phyloP scores from a whole-genome alignment of 1,140 invertebrate genomes.

The Mya arenaria region DNA sequence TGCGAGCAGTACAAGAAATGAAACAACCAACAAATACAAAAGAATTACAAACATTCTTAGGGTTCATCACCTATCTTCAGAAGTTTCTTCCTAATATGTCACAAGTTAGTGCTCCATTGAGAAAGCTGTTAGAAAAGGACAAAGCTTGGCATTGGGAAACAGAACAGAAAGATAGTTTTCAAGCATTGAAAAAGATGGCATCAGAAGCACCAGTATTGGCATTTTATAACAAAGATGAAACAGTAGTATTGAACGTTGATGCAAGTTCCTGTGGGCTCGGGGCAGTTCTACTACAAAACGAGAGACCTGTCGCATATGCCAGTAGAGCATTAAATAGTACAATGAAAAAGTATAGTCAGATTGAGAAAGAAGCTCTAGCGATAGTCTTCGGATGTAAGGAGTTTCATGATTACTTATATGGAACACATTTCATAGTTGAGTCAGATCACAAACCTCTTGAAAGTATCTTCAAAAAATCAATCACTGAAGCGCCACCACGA shows the following conservation, averaged over 20 bases:
- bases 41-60: conserved; percentile 47
- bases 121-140: conserved; percentile 23
- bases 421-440: neutral
- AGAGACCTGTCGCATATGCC: no score
- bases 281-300: neutral
- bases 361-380: conserved; percentile 15
- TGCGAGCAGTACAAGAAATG: conserved; percentile 68
- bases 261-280: neutral
- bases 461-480: neutral
- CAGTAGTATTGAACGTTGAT: neutral
- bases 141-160: conserved; percentile 46
- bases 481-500: neutral
- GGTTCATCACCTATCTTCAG: conserved; percentile 76
- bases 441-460: no score
- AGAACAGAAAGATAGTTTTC: conserved; percentile 30
- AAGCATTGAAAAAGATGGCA: conserved; percentile 27
- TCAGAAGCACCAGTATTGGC: no score
- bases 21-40: conserved; percentile 35
- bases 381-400: conserved; percentile 1
- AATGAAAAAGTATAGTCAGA: neutral
- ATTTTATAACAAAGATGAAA: no score
- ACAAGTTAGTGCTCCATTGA: conserved; percentile 27
- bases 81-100: no score
- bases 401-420: conserved; percentile 7
- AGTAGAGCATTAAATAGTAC: conserved; percentile 1